These are phyloP conservation scores for Mya arenaria DNA, from an alignment of 1,140 invertebrate genomes.

Conservation along the genomic window DNA sequence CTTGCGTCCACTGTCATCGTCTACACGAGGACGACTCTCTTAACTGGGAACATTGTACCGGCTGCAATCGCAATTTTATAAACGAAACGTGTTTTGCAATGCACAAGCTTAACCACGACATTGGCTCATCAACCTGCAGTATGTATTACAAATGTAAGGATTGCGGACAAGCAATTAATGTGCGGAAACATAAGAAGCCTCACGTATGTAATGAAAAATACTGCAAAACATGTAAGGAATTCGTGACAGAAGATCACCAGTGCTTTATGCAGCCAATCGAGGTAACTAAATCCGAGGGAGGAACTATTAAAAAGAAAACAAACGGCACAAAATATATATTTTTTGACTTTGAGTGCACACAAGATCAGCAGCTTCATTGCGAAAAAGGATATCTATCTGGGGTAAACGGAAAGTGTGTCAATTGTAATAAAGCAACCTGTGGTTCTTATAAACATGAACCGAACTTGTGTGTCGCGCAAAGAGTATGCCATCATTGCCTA, in stretches of 20 bases:
- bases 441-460: slow-evolving; percentile 50
- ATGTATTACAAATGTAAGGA: slow-evolving; percentile 30
- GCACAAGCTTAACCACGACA: not conserved
- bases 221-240: slow-evolving; percentile 54
- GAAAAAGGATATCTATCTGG: slow-evolving; percentile 29
- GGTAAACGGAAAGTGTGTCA: slow-evolving; percentile 42
- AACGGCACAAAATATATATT: slow-evolving; percentile 46
- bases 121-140: slow-evolving; percentile 37
- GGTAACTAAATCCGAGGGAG: not conserved
- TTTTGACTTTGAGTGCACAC: slow-evolving; percentile 58
- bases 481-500: slow-evolving; percentile 52
- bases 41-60: slow-evolving; percentile 32
- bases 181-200: not conserved
- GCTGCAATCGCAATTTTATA: slow-evolving; percentile 48
- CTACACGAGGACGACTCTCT: slow-evolving; percentile 20
- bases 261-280: slow-evolving; percentile 55
- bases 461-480: slow-evolving; percentile 56
- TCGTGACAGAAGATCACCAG: slow-evolving; percentile 28
- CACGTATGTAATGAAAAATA: slow-evolving; percentile 52
- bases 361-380: slow-evolving; percentile 22
- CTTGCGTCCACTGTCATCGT: not conserved
- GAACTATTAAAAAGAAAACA: not conserved
- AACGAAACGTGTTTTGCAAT: slow-evolving; percentile 24
- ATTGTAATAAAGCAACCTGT: slow-evolving; percentile 43
- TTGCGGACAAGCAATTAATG: slow-evolving; percentile 40